Conservation (phyloP, 1,140 invertebrate species). For the Eurosta solidaginis region DNA sequence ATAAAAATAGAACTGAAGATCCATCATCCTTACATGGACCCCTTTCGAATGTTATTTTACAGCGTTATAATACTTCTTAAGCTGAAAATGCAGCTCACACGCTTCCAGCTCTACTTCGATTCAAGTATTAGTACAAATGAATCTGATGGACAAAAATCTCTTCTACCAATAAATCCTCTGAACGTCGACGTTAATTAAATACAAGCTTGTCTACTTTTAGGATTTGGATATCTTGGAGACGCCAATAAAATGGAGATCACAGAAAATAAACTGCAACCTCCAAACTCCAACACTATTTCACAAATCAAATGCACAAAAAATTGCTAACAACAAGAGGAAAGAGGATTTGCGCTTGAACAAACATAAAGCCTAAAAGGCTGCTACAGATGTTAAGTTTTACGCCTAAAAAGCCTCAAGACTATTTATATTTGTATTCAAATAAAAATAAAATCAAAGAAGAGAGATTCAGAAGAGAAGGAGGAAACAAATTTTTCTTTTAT, state of each 20-base stretch:
- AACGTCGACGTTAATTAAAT: not conserved
- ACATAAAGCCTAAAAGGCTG: not conserved
- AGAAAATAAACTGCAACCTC: not conserved
- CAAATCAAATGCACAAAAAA: not conserved
- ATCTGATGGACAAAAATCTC: too few relatives aligned
- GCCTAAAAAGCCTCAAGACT: not conserved
- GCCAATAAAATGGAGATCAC: not conserved
- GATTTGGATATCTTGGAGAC: too few relatives aligned
- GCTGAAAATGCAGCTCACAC: too few relatives aligned
- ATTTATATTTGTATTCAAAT: not conserved
- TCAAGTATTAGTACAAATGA: too few relatives aligned
- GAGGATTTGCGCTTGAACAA: not conserved
- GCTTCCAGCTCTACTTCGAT: too few relatives aligned
- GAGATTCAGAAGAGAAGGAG: not conserved
- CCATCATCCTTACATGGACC: too few relatives aligned
- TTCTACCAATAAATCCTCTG: too few relatives aligned
- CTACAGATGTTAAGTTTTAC: not conserved
- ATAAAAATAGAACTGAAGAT: too few relatives aligned
- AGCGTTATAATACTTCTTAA: too few relatives aligned
- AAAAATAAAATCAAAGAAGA: not conserved
- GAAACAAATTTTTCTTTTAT: constrained; percentile 19
- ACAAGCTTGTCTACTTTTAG: not conserved
- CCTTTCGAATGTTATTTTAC: too few relatives aligned
- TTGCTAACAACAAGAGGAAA: not conserved
- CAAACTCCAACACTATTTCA: not conserved